These are phyloP conservation scores for Notospermus geniculatus DNA, from an alignment of 1,140 invertebrate genomes.

Conservation along the genomic window DNA sequence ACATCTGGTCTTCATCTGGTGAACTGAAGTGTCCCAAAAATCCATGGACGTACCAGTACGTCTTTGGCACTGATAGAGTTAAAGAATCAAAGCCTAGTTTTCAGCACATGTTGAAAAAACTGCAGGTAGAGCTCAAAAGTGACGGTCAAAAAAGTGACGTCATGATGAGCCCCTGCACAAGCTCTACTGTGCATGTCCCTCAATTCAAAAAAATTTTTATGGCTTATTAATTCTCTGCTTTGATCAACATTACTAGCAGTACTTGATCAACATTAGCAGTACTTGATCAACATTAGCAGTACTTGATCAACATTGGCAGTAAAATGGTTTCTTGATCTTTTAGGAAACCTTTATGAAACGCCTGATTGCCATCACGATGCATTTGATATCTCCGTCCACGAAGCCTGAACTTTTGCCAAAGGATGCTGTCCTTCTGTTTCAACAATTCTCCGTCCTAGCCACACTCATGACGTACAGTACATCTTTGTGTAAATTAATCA, in stretches of 20 bases:
- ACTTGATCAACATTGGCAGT: conserved; percentile 6
- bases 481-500: conserved; percentile 33
- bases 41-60: no score
- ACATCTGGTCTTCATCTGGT: no score
- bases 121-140: no score
- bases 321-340: conserved; percentile 17
- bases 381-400: conserved; percentile 38
- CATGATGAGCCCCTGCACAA: no score
- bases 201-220: not conserved
- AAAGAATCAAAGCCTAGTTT: no score
- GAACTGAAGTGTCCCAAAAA: no score
- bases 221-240: no score
- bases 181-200: no score
- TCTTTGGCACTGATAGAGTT: no score
- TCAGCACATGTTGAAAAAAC: no score
- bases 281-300: conserved; percentile 6
- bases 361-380: conserved; percentile 41
- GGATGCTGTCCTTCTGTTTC: conserved; percentile 42
- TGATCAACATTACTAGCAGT: not conserved
- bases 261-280: not conserved
- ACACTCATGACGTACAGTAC: conserved; percentile 44
- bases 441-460: conserved; percentile 45
- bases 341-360: conserved; percentile 49
- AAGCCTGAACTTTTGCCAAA: conserved; percentile 35
- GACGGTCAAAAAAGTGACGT: no score